phyloP scores from a whole-genome alignment of 2,797 vertebrate species.

The Spheniscus humboldti region DNA sequence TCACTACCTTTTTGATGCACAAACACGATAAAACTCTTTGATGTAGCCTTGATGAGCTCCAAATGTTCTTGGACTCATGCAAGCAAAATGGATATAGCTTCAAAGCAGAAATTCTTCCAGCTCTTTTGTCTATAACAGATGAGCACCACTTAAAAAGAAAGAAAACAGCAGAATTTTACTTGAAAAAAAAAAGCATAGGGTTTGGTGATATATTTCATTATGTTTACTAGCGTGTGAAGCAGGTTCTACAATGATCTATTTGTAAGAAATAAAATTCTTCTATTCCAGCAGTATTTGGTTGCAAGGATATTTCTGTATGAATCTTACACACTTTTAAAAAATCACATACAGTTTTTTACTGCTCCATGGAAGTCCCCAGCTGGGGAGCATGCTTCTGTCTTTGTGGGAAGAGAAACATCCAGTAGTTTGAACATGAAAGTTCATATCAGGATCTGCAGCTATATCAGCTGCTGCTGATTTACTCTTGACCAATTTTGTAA shows the following conservation, averaged over 20 bases:
- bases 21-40: conserved; percentile 36
- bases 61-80: conserved; percentile 15
- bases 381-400: rapidly evolving
- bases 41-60: conserved; percentile 46
- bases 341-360: not conserved
- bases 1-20: conserved; percentile 1
- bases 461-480: not conserved
- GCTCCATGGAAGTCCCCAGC: not conserved
- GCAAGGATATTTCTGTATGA: not conserved
- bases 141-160: not conserved
- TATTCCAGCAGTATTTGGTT: not conserved
- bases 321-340: not conserved
- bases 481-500: not conserved
- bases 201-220: not conserved
- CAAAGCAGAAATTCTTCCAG: conserved; percentile 44
- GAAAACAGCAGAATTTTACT: not conserved
- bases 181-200: not conserved
- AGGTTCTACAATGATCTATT: not conserved
- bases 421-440: not conserved
- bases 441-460: not conserved
- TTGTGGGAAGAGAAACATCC: not conserved
- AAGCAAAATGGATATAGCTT: conserved; percentile 39
- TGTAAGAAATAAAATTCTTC: not conserved
- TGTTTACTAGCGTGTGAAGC: not conserved
- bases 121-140: not conserved